Evolutionary conservation across 2,888 invertebrate genomes (phyloP), one percentile per base, ranked within the genome.

Genomic region (Acanthosepion lycidas): DNA sequence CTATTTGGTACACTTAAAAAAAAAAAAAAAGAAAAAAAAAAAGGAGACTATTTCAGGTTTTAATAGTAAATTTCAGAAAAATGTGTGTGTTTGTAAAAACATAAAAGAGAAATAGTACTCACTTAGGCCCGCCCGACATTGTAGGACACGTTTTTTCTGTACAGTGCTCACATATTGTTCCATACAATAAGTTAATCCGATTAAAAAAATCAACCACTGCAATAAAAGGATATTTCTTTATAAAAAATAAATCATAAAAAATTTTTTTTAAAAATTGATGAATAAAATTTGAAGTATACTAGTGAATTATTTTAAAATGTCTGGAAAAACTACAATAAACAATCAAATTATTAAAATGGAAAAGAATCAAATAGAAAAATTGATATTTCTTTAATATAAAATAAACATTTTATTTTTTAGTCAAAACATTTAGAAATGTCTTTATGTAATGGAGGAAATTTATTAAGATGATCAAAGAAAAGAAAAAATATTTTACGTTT

Each of bases 181-280:
- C 99, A 97, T 99, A 99, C 96, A 99, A 98, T 93, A 99, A 98
- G 97, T 99, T 99, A 96, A 99, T 99, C 96, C 99, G 98, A 97
- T 99, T 99, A 97, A 99, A 99, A 97, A 99, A 99, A 97, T 99
- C 99, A 64, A 99, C 99, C 96, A 99, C 99, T 99, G 97, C 94
- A 98, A 98, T 26, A 95, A 94, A 94, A 94, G n/a, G 0, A n/a
- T 6, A 6, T 78, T 78, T 33, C 12, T 78, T 78, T 78, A 8
- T n/a, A 78, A 78, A 18, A 33, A 78, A 78, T n/a, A 78, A 15
- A 59, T 59, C 23, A 59, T 20, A 59, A 23, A 59, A 23, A 6
- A 23, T 33, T 33, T 33, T 33, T 33, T 33, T 33, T 33, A 3
- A 23, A 23, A 20, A 5, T n/a, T n/a, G n/a, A n/a, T 42, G 20